Evolutionary conservation across 2,888 invertebrate genomes (phyloP).

Genomic region (Trichogramma dendrolimi): DNA sequence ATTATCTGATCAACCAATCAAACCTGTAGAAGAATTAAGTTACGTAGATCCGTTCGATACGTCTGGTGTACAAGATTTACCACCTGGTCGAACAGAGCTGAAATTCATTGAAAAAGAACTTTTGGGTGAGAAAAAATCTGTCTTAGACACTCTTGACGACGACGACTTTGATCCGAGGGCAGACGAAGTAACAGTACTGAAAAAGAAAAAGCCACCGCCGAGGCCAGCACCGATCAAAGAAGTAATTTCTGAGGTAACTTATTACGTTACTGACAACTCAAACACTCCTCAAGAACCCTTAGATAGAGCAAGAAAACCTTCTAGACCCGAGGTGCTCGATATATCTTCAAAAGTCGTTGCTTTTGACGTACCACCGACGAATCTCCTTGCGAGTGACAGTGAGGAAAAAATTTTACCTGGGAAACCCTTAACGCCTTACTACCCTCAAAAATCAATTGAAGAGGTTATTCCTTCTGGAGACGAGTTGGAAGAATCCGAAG

Average conservation of each 20-base stretch:
- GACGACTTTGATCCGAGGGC: constrained; percentile 80
- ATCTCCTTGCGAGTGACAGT: constrained; percentile 56
- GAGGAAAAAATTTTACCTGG: constrained; percentile 59
- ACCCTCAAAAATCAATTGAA: constrained; percentile 59
- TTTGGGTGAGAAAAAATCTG: constrained; percentile 53
- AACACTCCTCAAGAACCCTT: constrained; percentile 2
- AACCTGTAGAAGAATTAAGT: constrained; percentile 61
- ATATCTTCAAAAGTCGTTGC: constrained; percentile 55
- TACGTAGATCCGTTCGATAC: constrained; percentile 84
- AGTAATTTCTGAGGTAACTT: constrained; percentile 11
- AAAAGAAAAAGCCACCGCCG: constrained; percentile 29
- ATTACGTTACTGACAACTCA: constrained; percentile 1
- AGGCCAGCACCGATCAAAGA: constrained; percentile 29
- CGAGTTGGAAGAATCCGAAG: constrained; percentile 51
- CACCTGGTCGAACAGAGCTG: constrained; percentile 74
- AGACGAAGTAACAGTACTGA: constrained; percentile 52
- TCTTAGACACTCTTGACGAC: constrained; percentile 62
- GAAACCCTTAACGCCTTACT: constrained; percentile 79
- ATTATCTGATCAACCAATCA: constrained; percentile 65
- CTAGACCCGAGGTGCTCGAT: constrained; percentile 60
- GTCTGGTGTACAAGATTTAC: constrained; percentile 67
- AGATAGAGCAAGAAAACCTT: constrained; percentile 53
- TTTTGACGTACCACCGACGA: constrained; percentile 58
- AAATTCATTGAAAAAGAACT: constrained; percentile 76
- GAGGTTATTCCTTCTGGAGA: constrained; percentile 57